phyloP scores from a whole-genome alignment of 1,140 invertebrate species.

The Tetraneura akinire region DNA sequence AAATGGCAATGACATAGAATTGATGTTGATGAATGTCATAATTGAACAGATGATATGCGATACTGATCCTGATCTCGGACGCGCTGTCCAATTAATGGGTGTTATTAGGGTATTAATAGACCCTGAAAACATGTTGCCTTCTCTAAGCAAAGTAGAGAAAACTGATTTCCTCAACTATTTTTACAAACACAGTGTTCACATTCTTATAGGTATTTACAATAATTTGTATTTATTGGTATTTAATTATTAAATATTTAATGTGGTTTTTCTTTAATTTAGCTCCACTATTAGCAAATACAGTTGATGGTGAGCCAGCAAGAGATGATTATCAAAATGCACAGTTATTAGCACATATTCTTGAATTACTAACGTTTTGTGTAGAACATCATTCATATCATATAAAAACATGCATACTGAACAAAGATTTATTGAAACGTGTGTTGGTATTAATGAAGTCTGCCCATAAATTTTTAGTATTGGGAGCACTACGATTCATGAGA shows the following conservation, averaged over 20 bases:
- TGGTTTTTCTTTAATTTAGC: constrained; percentile 64
- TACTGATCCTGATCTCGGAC: constrained; percentile 86
- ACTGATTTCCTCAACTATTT: constrained; percentile 98
- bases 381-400: constrained; percentile 99
- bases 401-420: constrained; percentile 96
- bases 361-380: constrained; percentile 98
- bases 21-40: constrained; percentile 94
- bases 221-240: constrained; percentile 23
- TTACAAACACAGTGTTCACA: constrained; percentile 97
- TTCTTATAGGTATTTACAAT: constrained; percentile 73
- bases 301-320: constrained; percentile 79
- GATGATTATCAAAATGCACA: constrained; percentile 97
- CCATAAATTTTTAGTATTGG: constrained; percentile 92
- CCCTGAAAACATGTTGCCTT: constrained; percentile 97
- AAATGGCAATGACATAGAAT: constrained; percentile 66
- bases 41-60: constrained; percentile 94
- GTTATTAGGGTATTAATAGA: constrained; percentile 92
- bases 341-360: constrained; percentile 89
- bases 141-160: constrained; percentile 94
- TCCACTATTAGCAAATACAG: constrained; percentile 86
- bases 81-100: constrained; percentile 92
- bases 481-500: constrained; percentile 91
- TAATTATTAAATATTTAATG: constrained; percentile 23
- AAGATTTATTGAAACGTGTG: constrained; percentile 92
- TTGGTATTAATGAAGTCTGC: constrained; percentile 95